phyloP scores from a whole-genome alignment of 2,113 vertebrate genomes.

The Mastomys natalensis region DNA sequence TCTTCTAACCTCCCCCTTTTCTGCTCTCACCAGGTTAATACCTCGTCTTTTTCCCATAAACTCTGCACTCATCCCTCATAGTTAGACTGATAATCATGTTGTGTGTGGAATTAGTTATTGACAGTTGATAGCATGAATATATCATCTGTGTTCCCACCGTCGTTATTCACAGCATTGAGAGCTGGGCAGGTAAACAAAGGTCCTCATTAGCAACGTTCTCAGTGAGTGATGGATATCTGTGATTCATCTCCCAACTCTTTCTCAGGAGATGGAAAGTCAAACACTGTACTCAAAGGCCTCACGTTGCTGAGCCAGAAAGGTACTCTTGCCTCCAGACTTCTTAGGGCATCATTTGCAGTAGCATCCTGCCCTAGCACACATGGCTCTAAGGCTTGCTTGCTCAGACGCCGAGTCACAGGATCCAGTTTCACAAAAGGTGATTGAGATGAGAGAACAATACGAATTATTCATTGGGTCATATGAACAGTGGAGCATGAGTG shows the following conservation, averaged over 20 bases:
- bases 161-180: neutral
- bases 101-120: neutral
- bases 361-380: neutral
- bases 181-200: neutral
- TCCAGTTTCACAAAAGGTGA: conserved; percentile 72
- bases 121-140: neutral
- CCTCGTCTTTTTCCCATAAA: neutral
- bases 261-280: conserved; percentile 49
- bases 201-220: neutral
- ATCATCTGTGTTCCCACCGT: neutral
- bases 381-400: neutral
- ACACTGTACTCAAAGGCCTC: conserved; percentile 1
- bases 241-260: neutral
- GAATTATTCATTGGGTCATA: conserved; percentile 60
- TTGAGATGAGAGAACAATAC: conserved; percentile 74
- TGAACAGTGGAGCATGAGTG: conserved; percentile 11
- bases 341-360: neutral
- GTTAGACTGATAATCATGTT: neutral
- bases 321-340: neutral
- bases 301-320: conserved; percentile 45
- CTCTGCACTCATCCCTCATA: neutral
- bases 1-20: neutral
- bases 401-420: conserved; percentile 43
- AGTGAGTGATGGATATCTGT: neutral
- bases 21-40: neutral